Evolutionary conservation across 2,797 vertebrate species (phyloP).

Genomic region (Hippoglossus hippoglossus): DNA sequence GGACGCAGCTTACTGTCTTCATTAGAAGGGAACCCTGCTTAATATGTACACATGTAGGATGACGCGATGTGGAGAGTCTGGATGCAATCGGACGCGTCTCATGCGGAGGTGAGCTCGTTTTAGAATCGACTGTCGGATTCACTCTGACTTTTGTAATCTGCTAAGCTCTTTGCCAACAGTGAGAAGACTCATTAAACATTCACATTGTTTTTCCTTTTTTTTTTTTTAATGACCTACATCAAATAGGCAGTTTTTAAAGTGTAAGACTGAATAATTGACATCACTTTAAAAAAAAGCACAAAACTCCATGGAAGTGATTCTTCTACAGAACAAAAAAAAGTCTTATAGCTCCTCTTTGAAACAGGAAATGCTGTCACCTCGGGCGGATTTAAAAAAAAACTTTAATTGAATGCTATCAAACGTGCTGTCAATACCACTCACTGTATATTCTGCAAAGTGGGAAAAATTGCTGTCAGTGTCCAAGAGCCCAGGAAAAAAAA

Average conservation of each 20-base stretch:
- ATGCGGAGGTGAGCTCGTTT: constrained; percentile 10
- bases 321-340: constrained; percentile 30
- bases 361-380: constrained; percentile 51
- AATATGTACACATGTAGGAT: constrained; percentile 21
- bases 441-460: constrained; percentile 50
- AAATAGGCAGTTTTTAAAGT: constrained; percentile 42
- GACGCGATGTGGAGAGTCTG: constrained; percentile 18
- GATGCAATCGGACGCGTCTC: constrained; percentile 26
- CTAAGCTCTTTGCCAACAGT: constrained; percentile 4
- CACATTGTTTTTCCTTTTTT: constrained; percentile 38
- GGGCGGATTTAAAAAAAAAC: constrained; percentile 41
- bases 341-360: constrained; percentile 40
- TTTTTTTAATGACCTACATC: constrained; percentile 48
- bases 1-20: background rate
- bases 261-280: constrained; percentile 46
- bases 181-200: constrained; percentile 46
- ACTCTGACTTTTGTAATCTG: constrained; percentile 17
- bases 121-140: background rate
- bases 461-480: constrained; percentile 55
- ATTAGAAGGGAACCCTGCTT: constrained; percentile 33
- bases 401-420: constrained; percentile 71
- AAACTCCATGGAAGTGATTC: constrained; percentile 30
- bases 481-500: constrained; percentile 35
- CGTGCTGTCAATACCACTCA: constrained; percentile 62
- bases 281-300: background rate